Percentiles rank a stretch among this genome's conserved stretches.
Evolutionary conservation across 2,113 vertebrate genomes (phyloP).

Genomic region (Tachysurus vachellii): DNA sequence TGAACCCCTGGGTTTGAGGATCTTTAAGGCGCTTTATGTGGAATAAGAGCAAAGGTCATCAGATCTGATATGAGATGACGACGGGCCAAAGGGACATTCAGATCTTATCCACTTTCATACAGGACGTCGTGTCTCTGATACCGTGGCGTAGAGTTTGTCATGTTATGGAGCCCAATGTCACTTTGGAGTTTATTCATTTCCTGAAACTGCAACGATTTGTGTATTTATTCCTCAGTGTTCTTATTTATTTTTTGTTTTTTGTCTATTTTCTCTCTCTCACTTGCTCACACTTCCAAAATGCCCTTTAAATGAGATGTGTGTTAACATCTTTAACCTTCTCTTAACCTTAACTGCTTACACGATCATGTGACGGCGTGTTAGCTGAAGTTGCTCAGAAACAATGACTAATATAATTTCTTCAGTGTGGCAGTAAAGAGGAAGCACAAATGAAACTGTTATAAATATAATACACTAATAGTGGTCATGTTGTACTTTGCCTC

Average conservation of each 20-base stretch:
- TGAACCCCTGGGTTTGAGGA: not conserved
- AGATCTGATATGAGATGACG: not conserved
- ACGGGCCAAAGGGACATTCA: not conserved
- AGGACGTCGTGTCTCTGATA: not conserved
- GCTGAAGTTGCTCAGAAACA: not conserved
- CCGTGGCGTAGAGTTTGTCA: not conserved
- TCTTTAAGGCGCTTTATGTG: not conserved
- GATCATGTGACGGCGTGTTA: not conserved
- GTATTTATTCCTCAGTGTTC: not conserved
- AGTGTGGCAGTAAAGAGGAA: not conserved
- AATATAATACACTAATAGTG: not conserved
- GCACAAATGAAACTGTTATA: not conserved
- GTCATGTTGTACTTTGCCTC: not conserved
- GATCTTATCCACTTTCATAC: not conserved
- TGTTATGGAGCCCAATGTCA: not conserved
- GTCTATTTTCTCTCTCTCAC: too few species aligned
- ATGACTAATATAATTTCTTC: not conserved
- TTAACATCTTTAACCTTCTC: not conserved
- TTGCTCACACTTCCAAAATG: too few species aligned
- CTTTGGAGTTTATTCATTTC: not conserved
- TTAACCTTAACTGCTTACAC: not conserved
- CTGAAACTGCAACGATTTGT: not conserved
- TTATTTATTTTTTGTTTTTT: too few species aligned
- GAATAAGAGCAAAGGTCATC: not conserved
- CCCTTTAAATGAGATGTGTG: not conserved